phyloP scores from a whole-genome alignment of 2,113 vertebrate species.

The Aldabrachelys gigantea region DNA sequence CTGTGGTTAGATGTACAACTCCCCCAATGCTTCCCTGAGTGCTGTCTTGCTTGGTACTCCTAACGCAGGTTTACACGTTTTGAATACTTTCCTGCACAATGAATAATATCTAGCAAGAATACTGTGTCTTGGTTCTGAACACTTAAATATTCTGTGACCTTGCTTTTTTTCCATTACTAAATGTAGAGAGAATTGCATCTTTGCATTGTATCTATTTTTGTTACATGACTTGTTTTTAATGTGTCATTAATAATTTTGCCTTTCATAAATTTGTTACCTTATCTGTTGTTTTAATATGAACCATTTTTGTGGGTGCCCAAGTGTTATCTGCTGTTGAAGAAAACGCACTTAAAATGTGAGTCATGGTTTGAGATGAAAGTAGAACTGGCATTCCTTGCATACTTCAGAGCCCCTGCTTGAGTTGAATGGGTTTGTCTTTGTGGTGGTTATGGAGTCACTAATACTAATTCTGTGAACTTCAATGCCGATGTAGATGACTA shows the following conservation, averaged over 20 bases:
- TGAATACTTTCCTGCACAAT: not conserved
- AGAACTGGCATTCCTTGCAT: constrained; percentile 14
- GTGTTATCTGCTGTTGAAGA: constrained; percentile 15
- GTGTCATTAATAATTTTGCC: not conserved
- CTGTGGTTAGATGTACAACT: constrained; percentile 54
- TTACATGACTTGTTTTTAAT: not conserved
- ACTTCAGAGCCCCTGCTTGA: not conserved
- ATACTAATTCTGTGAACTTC: not conserved
- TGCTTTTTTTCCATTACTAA: not conserved
- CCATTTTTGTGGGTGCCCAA: constrained; percentile 45
- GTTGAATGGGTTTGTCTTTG: not conserved
- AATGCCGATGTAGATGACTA: not conserved
- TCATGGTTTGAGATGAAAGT: constrained; percentile 27
- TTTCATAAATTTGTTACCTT: constrained; percentile 44
- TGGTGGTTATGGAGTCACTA: not conserved
- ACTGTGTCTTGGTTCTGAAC: not conserved
- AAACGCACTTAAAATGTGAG: constrained; percentile 52
- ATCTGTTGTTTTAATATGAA: constrained; percentile 32
- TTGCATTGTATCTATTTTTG: not conserved
- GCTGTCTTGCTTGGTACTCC: not conserved
- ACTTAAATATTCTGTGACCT: not conserved
- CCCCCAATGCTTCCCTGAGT: not conserved
- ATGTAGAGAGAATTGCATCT: not conserved
- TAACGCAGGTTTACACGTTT: not conserved
- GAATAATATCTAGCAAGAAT: not conserved